A percentile compares a stretch with the other conserved stretches of the same genome.
phyloP scores from a whole-genome alignment of 1,140 invertebrate species.

The Pogonognathellus flavescens region DNA sequence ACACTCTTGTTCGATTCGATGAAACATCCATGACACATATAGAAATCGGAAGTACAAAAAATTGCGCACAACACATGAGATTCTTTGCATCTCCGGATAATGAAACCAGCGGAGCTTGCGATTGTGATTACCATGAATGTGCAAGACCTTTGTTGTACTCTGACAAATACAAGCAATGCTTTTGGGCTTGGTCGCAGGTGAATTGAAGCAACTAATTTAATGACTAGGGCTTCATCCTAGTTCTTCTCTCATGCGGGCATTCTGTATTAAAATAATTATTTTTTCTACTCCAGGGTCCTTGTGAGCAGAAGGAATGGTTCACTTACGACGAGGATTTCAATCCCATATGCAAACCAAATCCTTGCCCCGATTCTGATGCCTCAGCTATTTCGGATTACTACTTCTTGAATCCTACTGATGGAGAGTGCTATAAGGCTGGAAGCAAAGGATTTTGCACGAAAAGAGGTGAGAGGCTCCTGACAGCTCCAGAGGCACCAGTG shows the following conservation, averaged over 20 bases:
- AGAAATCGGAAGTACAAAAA: constrained; percentile 58
- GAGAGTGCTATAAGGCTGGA: constrained; percentile 56
- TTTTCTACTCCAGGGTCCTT: constrained; percentile 53
- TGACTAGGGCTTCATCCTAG: background rate
- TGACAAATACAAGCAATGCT: constrained; percentile 61
- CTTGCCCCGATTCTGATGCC: constrained; percentile 55
- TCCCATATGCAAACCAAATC: constrained; percentile 52
- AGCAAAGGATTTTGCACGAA: constrained; percentile 59
- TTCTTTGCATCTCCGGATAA: constrained; percentile 63
- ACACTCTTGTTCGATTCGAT: constrained; percentile 53
- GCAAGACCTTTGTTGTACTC: constrained; percentile 61
- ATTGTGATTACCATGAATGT: constrained; percentile 65
- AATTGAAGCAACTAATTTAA: background rate
- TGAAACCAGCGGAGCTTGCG: constrained; percentile 56
- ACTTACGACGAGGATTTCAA: constrained; percentile 30
- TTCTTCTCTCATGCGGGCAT: too few relatives aligned
- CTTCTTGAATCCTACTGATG: constrained; percentile 59
- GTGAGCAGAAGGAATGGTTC: constrained; percentile 59
- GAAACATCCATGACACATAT: background rate
- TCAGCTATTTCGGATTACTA: constrained; percentile 39
- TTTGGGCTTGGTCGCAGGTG: constrained; percentile 66
- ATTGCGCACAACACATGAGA: constrained; percentile 62
- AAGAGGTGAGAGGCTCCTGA: constrained; percentile 50
- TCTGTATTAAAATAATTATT: too few relatives aligned
- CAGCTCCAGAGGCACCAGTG: constrained; percentile 57